Conservation (phyloP, 37 sponge, comb jelly and placozoan genomes). For the Tethya wilhelma region DNA sequence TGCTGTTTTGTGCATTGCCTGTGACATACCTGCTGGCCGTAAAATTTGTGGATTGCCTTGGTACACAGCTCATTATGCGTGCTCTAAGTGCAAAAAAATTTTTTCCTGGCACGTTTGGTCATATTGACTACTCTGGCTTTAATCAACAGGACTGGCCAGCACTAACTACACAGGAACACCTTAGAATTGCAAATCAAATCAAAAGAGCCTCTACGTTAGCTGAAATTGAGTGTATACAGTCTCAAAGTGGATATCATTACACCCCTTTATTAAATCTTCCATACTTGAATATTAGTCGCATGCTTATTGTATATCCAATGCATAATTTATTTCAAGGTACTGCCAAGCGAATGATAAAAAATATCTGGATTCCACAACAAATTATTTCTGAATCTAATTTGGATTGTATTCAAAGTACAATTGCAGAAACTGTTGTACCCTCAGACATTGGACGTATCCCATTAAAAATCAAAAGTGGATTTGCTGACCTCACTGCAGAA, state of each 20-base stretch:
- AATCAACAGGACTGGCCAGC: conserved; percentile 13
- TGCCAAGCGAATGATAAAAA: conserved; percentile 11
- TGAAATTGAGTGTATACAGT: neutral
- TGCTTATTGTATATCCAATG: conserved; percentile 46
- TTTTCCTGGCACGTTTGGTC: conserved; percentile 7
- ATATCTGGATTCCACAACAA: neutral
- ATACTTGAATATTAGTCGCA: conserved; percentile 16
- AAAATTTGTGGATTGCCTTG: conserved; percentile 51
- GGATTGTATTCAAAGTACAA: neutral
- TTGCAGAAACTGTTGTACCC: conserved; percentile 14
- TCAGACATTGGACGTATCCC: conserved; percentile 42
- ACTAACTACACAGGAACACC: neutral
- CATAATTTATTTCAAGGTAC: conserved; percentile 40
- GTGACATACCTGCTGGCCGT: conserved; percentile 48
- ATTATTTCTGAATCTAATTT: neutral
- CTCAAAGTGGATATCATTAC: conserved; percentile 12
- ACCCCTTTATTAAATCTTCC: conserved; percentile 27
- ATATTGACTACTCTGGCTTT: conserved; percentile 26
- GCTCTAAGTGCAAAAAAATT: conserved; percentile 21
- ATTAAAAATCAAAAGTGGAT: conserved; percentile 15
- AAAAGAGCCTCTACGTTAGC: neutral
- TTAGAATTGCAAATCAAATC: neutral
- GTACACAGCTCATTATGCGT: conserved; percentile 19
- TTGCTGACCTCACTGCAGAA: conserved; percentile 46
- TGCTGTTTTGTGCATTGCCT: conserved; percentile 30